Evolutionary conservation across 2,113 vertebrate genomes (phyloP), one percentile per base, ranked within the genome.

Genomic region (Platichthys flesus): DNA sequence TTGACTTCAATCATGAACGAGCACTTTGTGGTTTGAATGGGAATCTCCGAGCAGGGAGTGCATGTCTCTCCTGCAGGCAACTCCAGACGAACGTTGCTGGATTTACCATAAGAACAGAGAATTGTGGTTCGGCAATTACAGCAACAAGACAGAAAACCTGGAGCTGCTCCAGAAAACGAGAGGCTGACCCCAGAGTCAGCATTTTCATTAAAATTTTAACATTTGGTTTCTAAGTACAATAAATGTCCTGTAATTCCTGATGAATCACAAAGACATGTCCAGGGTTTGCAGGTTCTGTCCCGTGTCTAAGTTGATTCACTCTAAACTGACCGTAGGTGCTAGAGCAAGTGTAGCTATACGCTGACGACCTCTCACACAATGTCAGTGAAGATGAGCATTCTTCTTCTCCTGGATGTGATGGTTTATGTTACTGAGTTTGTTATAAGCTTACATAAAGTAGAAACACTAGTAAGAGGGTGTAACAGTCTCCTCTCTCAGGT

Each of bases 81-180:
- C 83, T 67, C 79, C 83, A 2, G 35, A 81, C 52, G 75, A 71
- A 79, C 74, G 79, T 28, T 67, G 64, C n/a, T 60, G n/a, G 57
- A 49, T 84, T 63, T 84, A 58, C 78, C 24, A 45, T 56, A 49
- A 26, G 42, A 81, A 35, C 66, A 74, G n/a, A 62, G 3, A 54
- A 40, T 16, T 61, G 65, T 77, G 68, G 47, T 35, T 73, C 24
- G 63, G 20, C 61, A 49, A 35, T 79, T 74, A 60, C 66, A 79
- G 76, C 62, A 76, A 56, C 59, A 80, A 73, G 10, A 42, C 40
- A 10, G 12, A 42, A 42, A 42, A 42, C 40, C 12, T 42, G 40
- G 40, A 42, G 40, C 40, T 13, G 40, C 40, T 42, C 40, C 40
- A 42, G 12, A 42, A 10, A 42, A 42, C 40, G 3, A 42, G 35